Percentiles rank a stretch among this genome's conserved stretches.
Conservation (phyloP, 2,888 invertebrate species). For the Papilio gigon region DNA sequence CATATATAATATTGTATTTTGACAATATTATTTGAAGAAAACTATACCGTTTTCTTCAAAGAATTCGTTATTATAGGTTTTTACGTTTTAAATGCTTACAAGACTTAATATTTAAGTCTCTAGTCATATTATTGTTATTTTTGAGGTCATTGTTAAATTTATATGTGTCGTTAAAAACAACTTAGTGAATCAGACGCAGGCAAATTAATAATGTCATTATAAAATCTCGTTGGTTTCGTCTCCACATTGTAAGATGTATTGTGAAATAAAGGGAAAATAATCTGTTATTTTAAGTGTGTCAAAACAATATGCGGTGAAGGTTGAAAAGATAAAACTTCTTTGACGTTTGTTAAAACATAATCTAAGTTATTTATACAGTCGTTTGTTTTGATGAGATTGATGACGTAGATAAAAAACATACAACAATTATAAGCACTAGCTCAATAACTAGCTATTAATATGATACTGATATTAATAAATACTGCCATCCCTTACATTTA, state of each 20-base stretch:
- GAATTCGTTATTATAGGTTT: too few species aligned
- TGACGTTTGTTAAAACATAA: not conserved
- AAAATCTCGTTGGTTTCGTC: conserved; percentile 1
- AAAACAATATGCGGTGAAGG: conserved; percentile 11
- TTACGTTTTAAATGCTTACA: not conserved
- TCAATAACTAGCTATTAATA: too few species aligned
- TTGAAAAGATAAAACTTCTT: conserved; percentile 10
- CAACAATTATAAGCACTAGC: too few species aligned
- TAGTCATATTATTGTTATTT: not conserved
- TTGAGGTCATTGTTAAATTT: conserved; percentile 28
- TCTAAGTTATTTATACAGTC: not conserved
- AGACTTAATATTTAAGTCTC: not conserved
- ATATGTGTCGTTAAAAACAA: conserved; percentile 38
- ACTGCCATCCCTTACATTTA: too few species aligned
- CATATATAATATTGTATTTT: not conserved
- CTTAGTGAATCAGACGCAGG: conserved; percentile 34
- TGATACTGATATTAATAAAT: too few species aligned
- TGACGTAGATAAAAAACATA: not conserved
- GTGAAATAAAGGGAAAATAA: conserved; percentile 6
- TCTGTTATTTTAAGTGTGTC: conserved; percentile 6
- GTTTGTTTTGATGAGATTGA: not conserved
- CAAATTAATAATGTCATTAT: conserved; percentile 22
- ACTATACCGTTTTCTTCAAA: not conserved
- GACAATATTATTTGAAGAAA: not conserved
- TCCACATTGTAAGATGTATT: not conserved